phyloP scores from a whole-genome alignment of 2,888 invertebrate species.

The Netelia virgata region DNA sequence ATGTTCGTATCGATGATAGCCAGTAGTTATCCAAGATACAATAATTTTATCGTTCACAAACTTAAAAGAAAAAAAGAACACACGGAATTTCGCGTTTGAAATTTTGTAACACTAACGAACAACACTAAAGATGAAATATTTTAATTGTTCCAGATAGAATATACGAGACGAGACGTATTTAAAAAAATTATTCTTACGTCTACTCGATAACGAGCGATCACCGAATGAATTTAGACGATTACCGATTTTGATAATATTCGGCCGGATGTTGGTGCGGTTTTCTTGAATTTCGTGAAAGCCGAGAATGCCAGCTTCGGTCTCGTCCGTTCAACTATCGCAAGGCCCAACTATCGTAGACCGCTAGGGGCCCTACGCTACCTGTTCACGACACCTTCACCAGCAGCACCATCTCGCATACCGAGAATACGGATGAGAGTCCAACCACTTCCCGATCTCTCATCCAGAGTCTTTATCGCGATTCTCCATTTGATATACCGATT shows the following conservation, averaged over 20 bases:
- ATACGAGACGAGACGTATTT: too few relatives aligned
- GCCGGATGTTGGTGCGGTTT: neutral
- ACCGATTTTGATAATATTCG: neutral
- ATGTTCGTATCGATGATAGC: neutral
- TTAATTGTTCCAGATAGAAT: too few relatives aligned
- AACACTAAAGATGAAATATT: too few relatives aligned
- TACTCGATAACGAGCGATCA: too few relatives aligned
- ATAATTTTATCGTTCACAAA: neutral
- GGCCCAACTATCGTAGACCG: neutral
- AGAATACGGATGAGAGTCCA: neutral
- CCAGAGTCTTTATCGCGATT: neutral
- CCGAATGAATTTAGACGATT: neutral
- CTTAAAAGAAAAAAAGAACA: neutral
- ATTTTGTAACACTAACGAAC: neutral
- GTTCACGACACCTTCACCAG: neutral
- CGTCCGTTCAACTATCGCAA: neutral
- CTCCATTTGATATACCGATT: neutral
- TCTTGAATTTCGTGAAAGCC: neutral
- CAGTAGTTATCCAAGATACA: conserved; percentile 2
- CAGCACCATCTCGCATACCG: neutral
- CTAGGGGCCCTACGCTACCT: neutral
- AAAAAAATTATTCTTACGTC: too few relatives aligned
- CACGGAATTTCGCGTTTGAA: neutral
- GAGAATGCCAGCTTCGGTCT: neutral
- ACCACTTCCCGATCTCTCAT: neutral